phyloP scores from a whole-genome alignment of 92 coral and sea anemone genomes.

The Epizoanthus stellaris region DNA sequence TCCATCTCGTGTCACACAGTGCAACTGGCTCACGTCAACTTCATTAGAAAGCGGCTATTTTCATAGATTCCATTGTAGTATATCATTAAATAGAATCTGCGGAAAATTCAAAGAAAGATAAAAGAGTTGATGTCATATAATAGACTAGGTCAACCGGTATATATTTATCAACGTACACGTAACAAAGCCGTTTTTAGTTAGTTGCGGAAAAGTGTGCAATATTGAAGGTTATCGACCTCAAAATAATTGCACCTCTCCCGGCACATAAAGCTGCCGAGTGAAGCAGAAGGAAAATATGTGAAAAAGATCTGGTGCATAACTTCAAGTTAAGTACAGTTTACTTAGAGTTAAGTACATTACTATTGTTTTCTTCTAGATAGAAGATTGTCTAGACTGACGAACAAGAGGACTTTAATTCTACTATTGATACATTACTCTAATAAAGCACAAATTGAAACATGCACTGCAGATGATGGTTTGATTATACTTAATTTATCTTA shows the following conservation, averaged over 20 bases:
- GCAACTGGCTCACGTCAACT: background rate
- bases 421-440: background rate
- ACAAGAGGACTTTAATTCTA: background rate
- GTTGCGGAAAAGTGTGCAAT: background rate
- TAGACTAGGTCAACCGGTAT: background rate
- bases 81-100: slow-evolving; percentile 8
- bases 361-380: background rate
- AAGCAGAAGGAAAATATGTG: background rate
- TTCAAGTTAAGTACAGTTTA: slow-evolving; percentile 10
- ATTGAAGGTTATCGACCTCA: slow-evolving; percentile 33
- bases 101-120: slow-evolving; percentile 3
- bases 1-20: slow-evolving; percentile 5
- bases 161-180: background rate
- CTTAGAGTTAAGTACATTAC: slow-evolving; percentile 16
- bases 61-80: background rate
- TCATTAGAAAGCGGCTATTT: slow-evolving; percentile 4
- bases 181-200: slow-evolving; percentile 8
- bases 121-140: slow-evolving; percentile 14
- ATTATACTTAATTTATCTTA: background rate
- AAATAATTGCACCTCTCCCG: background rate
- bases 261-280: slow-evolving; percentile 6
- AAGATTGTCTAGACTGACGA: background rate
- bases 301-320: background rate
- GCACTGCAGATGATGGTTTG: slow-evolving; percentile 20
- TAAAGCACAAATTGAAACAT: slow-evolving; percentile 10